Conservation (phyloP, 2,888 invertebrate genomes). For the Heliconius ismenius region DNA sequence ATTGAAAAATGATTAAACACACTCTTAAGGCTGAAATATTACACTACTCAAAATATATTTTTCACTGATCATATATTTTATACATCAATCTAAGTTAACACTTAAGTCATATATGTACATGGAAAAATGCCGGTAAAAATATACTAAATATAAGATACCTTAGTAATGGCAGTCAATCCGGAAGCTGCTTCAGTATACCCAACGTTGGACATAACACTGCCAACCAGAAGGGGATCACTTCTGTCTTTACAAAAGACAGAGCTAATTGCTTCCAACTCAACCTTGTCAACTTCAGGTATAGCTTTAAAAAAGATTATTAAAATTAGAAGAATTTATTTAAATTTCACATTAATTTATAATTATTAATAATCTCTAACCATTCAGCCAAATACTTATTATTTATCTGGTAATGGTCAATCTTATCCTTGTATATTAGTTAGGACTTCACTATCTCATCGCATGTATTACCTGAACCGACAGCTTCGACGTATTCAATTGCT, state of each 20-base stretch:
- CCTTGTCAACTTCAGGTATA: conserved; percentile 83
- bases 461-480: conserved; percentile 86
- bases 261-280: conserved; percentile 84
- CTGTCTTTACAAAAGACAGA: conserved; percentile 80
- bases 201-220: conserved; percentile 76
- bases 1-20: too few species aligned
- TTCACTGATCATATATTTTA: too few species aligned
- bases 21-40: too few species aligned
- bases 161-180: conserved; percentile 81
- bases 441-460: too few species aligned
- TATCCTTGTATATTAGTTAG: too few species aligned
- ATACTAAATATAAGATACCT: conserved; percentile 58
- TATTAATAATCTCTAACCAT: neutral
- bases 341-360: neutral
- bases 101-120: neutral
- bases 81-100: too few species aligned
- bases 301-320: conserved; percentile 47
- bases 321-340: neutral
- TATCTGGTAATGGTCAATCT: too few species aligned
- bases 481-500: conserved; percentile 89
- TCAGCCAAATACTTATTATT: neutral
- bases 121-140: neutral
- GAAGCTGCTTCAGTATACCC: conserved; percentile 72
- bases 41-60: too few species aligned
- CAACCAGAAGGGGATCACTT: conserved; percentile 82